phyloP scores from a whole-genome alignment of 1,140 invertebrate species.

The Anastatus disparis region DNA sequence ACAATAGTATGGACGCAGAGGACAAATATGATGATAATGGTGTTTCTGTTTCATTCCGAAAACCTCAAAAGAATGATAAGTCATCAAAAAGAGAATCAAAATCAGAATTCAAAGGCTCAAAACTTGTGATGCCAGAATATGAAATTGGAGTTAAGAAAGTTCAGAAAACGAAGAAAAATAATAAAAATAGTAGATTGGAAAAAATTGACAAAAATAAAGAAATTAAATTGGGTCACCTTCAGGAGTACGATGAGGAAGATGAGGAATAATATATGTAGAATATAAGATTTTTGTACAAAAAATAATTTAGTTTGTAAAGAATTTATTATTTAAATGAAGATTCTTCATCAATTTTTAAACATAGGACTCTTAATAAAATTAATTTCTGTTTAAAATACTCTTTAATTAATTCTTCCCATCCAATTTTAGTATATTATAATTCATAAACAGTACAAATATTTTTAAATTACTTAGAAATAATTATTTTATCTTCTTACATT shows the following conservation, averaged over 20 bases:
- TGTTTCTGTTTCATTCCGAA: conserved; percentile 40
- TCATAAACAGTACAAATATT: no score
- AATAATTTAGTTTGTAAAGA: neutral
- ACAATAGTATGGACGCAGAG: conserved; percentile 51
- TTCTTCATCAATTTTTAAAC: conserved; percentile 1
- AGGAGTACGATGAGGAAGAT: conserved; percentile 68
- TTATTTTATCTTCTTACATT: no score
- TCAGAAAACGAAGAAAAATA: conserved; percentile 65
- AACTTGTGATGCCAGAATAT: conserved; percentile 83
- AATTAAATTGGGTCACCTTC: conserved; percentile 73
- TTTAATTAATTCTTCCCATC: no score
- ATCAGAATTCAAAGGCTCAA: conserved; percentile 72
- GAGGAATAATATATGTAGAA: conserved; percentile 26
- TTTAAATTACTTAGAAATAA: no score
- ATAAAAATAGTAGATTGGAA: conserved; percentile 51
- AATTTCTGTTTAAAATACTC: no score
- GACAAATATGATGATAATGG: conserved; percentile 39
- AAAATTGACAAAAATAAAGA: conserved; percentile 57
- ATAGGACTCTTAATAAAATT: no score
- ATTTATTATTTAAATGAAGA: conserved; percentile 6
- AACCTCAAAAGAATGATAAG: conserved; percentile 12
- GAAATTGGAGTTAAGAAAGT: conserved; percentile 75
- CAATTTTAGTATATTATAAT: no score
- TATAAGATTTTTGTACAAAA: conserved; percentile 6
- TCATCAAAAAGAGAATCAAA: conserved; percentile 59